phyloP scores from a whole-genome alignment of 2,888 invertebrate genomes.

The Strigamia transsilvanica region DNA sequence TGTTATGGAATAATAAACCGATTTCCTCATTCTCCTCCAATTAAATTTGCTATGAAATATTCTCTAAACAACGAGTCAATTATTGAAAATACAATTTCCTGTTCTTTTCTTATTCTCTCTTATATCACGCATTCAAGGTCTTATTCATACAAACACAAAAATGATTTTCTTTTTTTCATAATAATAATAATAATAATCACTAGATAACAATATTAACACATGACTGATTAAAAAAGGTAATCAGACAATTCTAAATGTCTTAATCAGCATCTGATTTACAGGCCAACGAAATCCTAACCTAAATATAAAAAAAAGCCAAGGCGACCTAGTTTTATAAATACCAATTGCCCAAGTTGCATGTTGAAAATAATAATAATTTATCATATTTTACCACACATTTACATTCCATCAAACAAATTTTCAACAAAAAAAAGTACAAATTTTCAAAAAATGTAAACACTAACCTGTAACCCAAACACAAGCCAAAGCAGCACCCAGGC shows the following conservation, averaged over 20 bases:
- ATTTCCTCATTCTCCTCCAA: conserved; percentile 38
- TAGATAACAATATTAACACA: background rate
- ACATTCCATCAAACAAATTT: background rate
- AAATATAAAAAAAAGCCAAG: background rate
- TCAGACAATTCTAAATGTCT: background rate
- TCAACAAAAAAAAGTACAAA: background rate
- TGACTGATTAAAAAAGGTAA: background rate
- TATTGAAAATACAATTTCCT: conserved; percentile 41
- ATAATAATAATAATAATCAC: background rate
- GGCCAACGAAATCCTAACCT: conserved; percentile 28
- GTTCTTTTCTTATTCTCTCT: conserved; percentile 13
- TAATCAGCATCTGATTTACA: conserved; percentile 24
- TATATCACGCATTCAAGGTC: background rate
- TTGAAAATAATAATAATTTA: background rate
- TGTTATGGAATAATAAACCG: background rate
- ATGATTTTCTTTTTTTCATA: background rate
- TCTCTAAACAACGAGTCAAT: background rate
- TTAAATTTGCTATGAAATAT: background rate
- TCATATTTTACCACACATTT: background rate
- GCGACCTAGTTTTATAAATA: conserved; percentile 36
- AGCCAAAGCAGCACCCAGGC: background rate
- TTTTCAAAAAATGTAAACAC: conserved; percentile 5
- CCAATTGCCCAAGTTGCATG: background rate
- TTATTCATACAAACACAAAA: background rate
- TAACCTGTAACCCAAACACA: background rate